These are phyloP conservation scores for Andrena marginata DNA, from an alignment of 2,888 invertebrate species.

Conservation along the genomic window DNA sequence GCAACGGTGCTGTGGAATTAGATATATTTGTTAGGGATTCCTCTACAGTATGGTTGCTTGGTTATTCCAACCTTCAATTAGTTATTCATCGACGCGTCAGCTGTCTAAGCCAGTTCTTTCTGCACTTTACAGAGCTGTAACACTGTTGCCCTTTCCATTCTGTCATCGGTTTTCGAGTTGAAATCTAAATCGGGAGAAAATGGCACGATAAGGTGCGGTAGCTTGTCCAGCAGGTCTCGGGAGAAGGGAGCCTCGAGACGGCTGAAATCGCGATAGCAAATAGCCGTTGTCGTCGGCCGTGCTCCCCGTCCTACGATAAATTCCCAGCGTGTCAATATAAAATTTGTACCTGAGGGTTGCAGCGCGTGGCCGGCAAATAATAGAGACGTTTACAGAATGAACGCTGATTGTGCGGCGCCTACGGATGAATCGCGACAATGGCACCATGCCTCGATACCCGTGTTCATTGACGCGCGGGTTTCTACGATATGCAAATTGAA, in stretches of 20 bases:
- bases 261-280: conserved; percentile 7
- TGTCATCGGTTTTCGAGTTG: neutral
- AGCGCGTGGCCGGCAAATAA: conserved; percentile 35
- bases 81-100: too few species aligned
- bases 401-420: conserved; percentile 29
- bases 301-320: conserved; percentile 6
- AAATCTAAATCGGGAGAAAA: neutral
- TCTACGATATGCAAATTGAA: conserved; percentile 55
- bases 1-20: neutral
- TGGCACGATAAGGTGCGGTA: neutral
- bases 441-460: conserved; percentile 5
- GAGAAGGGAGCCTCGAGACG: neutral
- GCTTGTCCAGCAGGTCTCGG: neutral
- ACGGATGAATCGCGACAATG: conserved; percentile 44
- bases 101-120: too few species aligned
- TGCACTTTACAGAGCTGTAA: too few species aligned
- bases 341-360: conserved; percentile 25
- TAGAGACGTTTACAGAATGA: conserved; percentile 45
- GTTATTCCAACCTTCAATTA: too few species aligned
- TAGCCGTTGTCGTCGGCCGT: neutral
- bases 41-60: too few species aligned
- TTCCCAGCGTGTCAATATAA: conserved; percentile 5
- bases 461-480: conserved; percentile 18
- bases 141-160: too few species aligned
- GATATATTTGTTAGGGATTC: neutral